Evolutionary conservation across 2,797 vertebrate genomes (phyloP).

Genomic region (Diplodus sargus): DNA sequence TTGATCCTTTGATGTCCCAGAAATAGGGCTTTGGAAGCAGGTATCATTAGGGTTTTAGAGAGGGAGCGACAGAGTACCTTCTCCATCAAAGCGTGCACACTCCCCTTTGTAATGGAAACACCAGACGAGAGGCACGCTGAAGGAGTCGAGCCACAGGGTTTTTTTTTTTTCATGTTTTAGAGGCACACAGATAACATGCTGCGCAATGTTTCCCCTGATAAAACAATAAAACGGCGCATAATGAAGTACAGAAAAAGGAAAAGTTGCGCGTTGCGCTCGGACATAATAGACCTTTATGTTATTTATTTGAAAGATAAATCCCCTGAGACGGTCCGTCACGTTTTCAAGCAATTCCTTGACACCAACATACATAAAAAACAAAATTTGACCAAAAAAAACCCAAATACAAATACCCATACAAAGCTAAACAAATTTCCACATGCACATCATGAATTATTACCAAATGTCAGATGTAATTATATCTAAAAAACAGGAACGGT

Average conservation of each 20-base stretch:
- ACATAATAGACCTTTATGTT: no score
- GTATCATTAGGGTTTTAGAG: slow-evolving; percentile 76
- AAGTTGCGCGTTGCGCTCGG: background rate
- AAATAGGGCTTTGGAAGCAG: slow-evolving; percentile 71
- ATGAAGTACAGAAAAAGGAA: background rate
- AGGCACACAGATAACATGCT: slow-evolving; percentile 42
- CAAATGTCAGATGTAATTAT: no score
- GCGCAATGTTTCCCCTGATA: slow-evolving; percentile 14
- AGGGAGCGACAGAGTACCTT: slow-evolving; percentile 51
- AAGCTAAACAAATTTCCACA: no score
- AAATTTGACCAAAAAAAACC: no score
- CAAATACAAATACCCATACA: no score
- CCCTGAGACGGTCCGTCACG: no score
- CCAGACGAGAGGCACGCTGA: slow-evolving; percentile 53
- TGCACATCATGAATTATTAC: no score
- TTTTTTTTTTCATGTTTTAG: slow-evolving; percentile 49
- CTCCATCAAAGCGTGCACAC: slow-evolving; percentile 72
- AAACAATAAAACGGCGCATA: background rate
- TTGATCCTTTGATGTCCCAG: slow-evolving; percentile 80
- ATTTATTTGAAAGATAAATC: no score
- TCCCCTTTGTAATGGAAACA: slow-evolving; percentile 71
- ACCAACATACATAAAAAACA: no score
- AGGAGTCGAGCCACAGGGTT: slow-evolving; percentile 33
- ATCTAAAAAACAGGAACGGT: no score
- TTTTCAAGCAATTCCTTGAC: no score